Base-by-base conservation (phyloP, 1,140 invertebrate genomes). In the Cotesia glomerata region DNA sequence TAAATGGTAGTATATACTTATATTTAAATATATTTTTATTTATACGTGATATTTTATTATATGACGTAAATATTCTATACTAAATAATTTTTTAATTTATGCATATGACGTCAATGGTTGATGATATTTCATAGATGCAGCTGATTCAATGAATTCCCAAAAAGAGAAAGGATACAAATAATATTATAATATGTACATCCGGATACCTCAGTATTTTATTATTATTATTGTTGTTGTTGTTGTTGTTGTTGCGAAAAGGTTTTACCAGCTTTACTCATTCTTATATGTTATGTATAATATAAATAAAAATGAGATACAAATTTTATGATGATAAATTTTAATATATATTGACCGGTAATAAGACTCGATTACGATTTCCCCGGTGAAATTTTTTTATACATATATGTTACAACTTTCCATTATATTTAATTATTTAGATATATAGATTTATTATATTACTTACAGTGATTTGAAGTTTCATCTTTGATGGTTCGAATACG, bases 311-410 rank as follows among this genome's bases (percentile, higher is more conserved):
- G 5, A 61, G 9, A 61, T 61, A 49, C 18, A n/a, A n/a, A n/a
- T n/a, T n/a, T n/a, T n/a, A n/a, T n/a, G n/a, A n/a, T n/a, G n/a
- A n/a, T n/a, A n/a, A n/a, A n/a, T n/a, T n/a, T n/a, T 9, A 39
- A 59, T 9, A 16, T 26, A 56, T 45, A 35, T 52, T 70, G 61
- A 69, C 35, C 49, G 71, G 71, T 67, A 59, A 26, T 26, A 26
- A 73, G 69, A 76, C 69, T 76, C 7, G 7, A 9, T 26, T 26
- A 26, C 75, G 69, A 76, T 76, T 76, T 76, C 75, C 74, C 75
- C 72, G 69, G 58, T 69, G 75, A 64, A 73, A 76, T 76, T 65
- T 65, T 65, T 14, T n/a, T 39, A 45, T 35, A 39, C 26, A 45
- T 35, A 39, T 52, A n/a, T 34, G 16, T 45, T 26, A 39, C 16